Conservation (phyloP, 35 echinoderm and acorn worm genomes). For the Patiria miniata region DNA sequence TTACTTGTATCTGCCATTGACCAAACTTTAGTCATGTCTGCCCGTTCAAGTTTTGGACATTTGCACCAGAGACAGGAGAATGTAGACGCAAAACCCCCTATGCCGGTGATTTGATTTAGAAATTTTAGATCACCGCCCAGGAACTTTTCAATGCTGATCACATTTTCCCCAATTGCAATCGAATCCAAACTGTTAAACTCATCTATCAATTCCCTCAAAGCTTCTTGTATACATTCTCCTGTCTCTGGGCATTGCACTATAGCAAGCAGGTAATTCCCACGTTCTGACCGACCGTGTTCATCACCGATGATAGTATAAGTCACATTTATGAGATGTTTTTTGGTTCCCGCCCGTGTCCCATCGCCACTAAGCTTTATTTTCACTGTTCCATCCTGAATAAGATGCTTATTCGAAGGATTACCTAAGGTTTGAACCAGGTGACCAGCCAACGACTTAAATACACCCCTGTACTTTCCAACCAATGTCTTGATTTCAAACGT, state of each 20-base stretch:
- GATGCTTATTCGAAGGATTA: not conserved
- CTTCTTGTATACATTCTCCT: slow-evolving; percentile 45
- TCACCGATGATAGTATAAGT: slow-evolving; percentile 72
- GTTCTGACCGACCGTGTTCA: slow-evolving; percentile 49
- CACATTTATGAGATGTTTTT: slow-evolving; percentile 57
- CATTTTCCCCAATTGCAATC: slow-evolving; percentile 36
- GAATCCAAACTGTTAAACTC: slow-evolving; percentile 44
- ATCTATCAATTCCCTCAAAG: slow-evolving; percentile 47
- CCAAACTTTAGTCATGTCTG: slow-evolving; percentile 36
- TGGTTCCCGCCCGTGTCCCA: slow-evolving; percentile 60
- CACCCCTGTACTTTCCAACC: slow-evolving; percentile 25
- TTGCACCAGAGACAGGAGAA: slow-evolving; percentile 64
- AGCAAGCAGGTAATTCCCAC: slow-evolving; percentile 72
- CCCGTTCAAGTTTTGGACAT: slow-evolving; percentile 39
- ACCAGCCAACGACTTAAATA: slow-evolving; percentile 38
- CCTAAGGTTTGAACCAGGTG: slow-evolving; percentile 36
- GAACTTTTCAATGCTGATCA: slow-evolving; percentile 43
- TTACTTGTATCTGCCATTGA: slow-evolving; percentile 61
- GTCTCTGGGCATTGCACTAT: too few relatives aligned
- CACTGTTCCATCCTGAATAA: slow-evolving; percentile 55
- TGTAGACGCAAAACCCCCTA: too few relatives aligned
- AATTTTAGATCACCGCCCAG: slow-evolving; percentile 70
- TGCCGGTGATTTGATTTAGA: slow-evolving; percentile 67
- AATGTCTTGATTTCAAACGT: slow-evolving; percentile 1
- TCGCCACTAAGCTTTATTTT: slow-evolving; percentile 60